Percentiles rank a stretch among this genome's conserved stretches.
phyloP scores from a whole-genome alignment of 2,113 vertebrate genomes.

The Trochalopteron elliotii region DNA sequence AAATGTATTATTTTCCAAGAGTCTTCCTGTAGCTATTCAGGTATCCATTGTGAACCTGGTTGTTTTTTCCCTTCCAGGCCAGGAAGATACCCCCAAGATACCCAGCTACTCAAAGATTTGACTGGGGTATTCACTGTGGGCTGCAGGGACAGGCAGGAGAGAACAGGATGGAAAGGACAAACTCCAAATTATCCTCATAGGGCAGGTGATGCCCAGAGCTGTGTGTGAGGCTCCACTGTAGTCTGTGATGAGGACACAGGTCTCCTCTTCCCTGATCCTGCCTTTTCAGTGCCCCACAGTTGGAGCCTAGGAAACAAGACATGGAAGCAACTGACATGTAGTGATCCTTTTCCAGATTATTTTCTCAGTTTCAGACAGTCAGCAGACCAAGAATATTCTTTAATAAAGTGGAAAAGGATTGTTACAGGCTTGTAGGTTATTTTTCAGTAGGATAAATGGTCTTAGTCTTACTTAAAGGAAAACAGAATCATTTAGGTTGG shows the following conservation, averaged over 20 bases:
- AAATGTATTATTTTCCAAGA: not conserved
- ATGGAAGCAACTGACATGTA: not conserved
- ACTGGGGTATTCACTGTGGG: not conserved
- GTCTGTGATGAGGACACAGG: accelerated
- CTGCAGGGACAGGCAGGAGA: not conserved
- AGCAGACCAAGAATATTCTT: not conserved
- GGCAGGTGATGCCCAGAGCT: not conserved
- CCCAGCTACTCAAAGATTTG: not conserved
- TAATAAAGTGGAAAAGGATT: not conserved
- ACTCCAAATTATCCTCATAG: not conserved
- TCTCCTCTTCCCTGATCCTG: accelerated
- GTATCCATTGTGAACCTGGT: not conserved
- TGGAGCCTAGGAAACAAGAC: not conserved
- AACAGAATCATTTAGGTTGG: not conserved
- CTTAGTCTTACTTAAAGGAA: not conserved
- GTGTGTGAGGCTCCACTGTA: not conserved
- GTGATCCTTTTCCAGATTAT: not conserved
- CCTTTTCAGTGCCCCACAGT: accelerated
- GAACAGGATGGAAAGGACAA: not conserved
- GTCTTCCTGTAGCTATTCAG: not conserved
- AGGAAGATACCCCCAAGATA: not conserved
- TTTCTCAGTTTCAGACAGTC: not conserved
- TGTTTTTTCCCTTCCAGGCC: not conserved
- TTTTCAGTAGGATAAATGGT: not conserved
- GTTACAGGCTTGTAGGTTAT: not conserved